Conservation (phyloP, 2,113 vertebrate species). For the Burhinus bistriatus region DNA sequence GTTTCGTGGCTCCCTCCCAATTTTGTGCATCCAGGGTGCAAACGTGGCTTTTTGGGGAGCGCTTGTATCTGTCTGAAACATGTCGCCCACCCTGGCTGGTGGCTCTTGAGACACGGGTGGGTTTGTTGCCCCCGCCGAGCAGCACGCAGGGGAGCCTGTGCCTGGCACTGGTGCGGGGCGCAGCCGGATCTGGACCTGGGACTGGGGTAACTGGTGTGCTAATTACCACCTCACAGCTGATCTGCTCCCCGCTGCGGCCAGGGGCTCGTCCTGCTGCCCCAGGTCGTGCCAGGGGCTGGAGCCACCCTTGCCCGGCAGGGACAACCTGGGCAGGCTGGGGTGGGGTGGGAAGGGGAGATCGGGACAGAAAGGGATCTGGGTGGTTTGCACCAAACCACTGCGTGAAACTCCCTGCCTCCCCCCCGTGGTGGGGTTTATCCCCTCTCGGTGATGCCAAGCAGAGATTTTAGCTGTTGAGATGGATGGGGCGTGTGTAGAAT, state of each 20-base stretch:
- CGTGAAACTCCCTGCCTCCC: not conserved
- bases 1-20: not conserved
- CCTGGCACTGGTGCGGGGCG: not conserved
- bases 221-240: not conserved
- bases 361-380: not conserved
- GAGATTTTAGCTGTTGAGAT: not conserved
- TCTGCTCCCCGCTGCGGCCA: not conserved
- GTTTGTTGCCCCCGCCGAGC: not conserved
- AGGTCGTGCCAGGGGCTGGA: not conserved
- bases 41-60: not conserved
- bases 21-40: not conserved
- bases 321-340: not conserved
- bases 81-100: not conserved
- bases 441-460: not conserved
- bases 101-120: not conserved
- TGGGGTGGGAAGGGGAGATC: not conserved
- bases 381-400: not conserved
- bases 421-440: not conserved
- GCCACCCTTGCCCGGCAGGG: not conserved
- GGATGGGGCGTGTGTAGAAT: not conserved
- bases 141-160: not conserved
- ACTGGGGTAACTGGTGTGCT: conserved; percentile 38
- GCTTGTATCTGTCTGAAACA: not conserved
- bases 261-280: not conserved
- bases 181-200: not conserved